Base-by-base conservation (phyloP, 1,140 invertebrate species). In the Bombyx mandarina region DNA sequence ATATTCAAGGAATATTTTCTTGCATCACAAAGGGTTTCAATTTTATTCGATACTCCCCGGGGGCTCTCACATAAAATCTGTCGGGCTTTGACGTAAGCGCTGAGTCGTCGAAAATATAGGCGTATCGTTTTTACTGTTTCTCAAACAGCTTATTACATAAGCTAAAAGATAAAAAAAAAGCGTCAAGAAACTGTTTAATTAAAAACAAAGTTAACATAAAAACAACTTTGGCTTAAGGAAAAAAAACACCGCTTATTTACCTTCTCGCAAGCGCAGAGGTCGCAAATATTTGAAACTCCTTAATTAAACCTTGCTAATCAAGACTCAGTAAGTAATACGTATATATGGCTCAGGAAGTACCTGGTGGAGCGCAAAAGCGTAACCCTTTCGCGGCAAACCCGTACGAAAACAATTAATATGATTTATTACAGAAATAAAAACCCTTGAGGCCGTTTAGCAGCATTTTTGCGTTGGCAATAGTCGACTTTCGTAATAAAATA, bases 351-450 rank as follows among this genome's bases (percentile, higher is more conserved):
- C 45, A 12, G 35, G 10, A 22, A 22, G 35, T 43, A 49, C 9
- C 18, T 8, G 49, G 0, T 56, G 54, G 43, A 35, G 54, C 26
- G 7, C 53, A 61, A 71, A 60, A 63, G 56, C 58, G 52, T 46
- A 73, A 73, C 68, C 68, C 71, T 66, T 73, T 70, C 54, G 22
- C 26, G 10, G 54, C 60, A 47, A 12, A 57, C 62, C 62, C 58
- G 60, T 56, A 63, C 63, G 61, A 74, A 76, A 76, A 76, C 75
- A 81, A 81, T 79, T 81, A 81, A 73, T 70, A 70, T 79, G 75
- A 81, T 81, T 81, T 77, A 81, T 75, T 70, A 63, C 58, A 61
- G 64, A 75, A 75, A 79, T 75, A 81, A 81, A 74, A 77, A 77
- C 73, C 69, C 71, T 75, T 69, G 73, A 73, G 66, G 67, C 71